These are phyloP conservation scores for Stramonita haemastoma DNA, from an alignment of 2,888 invertebrate genomes.

Conservation along the genomic window DNA sequence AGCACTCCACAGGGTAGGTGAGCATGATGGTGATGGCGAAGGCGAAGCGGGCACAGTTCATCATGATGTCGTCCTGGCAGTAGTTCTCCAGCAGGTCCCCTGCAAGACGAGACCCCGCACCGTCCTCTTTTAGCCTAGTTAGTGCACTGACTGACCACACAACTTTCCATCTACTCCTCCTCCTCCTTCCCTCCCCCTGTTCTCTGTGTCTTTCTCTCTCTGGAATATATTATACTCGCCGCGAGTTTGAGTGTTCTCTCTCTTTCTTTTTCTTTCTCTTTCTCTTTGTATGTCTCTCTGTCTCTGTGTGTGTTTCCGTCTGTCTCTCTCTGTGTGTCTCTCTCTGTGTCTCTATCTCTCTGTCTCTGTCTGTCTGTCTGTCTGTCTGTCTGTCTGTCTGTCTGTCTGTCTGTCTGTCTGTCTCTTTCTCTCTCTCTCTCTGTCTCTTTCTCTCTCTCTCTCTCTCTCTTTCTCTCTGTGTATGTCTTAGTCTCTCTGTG, in stretches of 20 bases:
- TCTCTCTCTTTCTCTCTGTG: too few species aligned
- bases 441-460: too few species aligned
- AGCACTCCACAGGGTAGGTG: slow-evolving; percentile 91
- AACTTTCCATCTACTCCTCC: too few species aligned
- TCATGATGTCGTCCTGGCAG: slow-evolving; percentile 89
- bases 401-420: neutral
- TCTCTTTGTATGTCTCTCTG: neutral
- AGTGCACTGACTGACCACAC: too few species aligned
- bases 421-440: too few species aligned
- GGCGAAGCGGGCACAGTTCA: slow-evolving; percentile 87
- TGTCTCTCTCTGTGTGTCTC: neutral
- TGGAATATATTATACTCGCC: too few species aligned
- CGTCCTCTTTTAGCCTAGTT: too few species aligned
- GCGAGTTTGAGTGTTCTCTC: too few species aligned
- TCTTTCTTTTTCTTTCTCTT: neutral
- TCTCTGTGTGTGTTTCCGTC: neutral
- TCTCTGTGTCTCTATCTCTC: neutral
- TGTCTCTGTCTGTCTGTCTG: neutral
- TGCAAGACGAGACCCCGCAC: slow-evolving; percentile 65
- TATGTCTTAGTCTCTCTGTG: too few species aligned
- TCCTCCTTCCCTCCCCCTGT: too few species aligned
- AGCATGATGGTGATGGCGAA: slow-evolving; percentile 89
- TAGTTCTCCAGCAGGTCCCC: slow-evolving; percentile 91
- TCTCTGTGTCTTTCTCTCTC: neutral
- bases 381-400: neutral